These are phyloP conservation scores for Sigmodon hispidus DNA, from an alignment of 2,113 vertebrate genomes.

Conservation along the genomic window DNA sequence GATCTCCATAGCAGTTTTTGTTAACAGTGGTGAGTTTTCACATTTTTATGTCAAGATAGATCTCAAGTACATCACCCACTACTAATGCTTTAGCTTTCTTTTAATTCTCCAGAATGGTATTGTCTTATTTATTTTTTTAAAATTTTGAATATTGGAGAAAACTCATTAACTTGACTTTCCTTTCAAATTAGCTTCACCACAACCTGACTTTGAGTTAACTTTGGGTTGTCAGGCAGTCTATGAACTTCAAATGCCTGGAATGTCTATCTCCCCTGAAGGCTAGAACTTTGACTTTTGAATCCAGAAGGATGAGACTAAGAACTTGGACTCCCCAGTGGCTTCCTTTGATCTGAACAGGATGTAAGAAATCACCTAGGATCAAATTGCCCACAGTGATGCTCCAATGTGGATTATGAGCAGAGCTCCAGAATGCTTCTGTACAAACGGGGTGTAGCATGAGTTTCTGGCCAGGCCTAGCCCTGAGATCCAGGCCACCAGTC, in stretches of 20 bases:
- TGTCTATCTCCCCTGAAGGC: neutral
- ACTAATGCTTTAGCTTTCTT: neutral
- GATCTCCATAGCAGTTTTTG: slow-evolving; percentile 27
- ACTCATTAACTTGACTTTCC: neutral
- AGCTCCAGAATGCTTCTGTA: neutral
- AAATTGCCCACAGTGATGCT: neutral
- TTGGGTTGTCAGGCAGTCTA: neutral
- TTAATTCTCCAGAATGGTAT: neutral
- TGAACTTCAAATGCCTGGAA: neutral
- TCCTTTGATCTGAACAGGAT: neutral
- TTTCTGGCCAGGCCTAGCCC: no score
- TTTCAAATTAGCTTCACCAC: neutral
- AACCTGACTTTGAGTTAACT: neutral
- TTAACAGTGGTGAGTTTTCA: neutral
- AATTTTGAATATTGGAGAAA: slow-evolving; percentile 15
- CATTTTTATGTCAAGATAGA: slow-evolving; percentile 8
- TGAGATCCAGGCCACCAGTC: no score
- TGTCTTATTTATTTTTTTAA: slow-evolving; percentile 6
- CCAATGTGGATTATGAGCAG: neutral
- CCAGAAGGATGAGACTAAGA: neutral
- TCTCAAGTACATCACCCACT: neutral
- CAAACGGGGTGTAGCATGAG: no score
- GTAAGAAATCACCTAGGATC: neutral
- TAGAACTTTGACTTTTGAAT: neutral
- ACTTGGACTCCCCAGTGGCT: neutral